A percentile compares a stretch with the other conserved stretches of the same genome.
phyloP scores from a whole-genome alignment of 2,888 invertebrate species.

The Tupiocoris notatus region DNA sequence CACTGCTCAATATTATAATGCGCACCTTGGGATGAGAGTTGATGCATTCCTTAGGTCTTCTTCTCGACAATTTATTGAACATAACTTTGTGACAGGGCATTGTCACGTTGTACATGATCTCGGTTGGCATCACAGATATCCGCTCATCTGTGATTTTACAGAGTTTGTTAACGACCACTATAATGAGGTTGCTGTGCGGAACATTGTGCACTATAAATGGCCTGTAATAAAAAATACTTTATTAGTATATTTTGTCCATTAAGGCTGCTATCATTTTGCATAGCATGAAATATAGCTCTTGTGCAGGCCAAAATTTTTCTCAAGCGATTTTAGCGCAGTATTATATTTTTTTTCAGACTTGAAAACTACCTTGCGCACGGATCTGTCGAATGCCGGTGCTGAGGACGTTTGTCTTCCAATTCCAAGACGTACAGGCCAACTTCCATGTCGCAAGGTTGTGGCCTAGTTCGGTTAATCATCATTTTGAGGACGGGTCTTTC shows the following conservation, averaged over 20 bases:
- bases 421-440: conserved; percentile 57
- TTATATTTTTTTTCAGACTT: not conserved
- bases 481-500: conserved; percentile 60
- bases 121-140: conserved; percentile 45
- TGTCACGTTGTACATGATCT: conserved; percentile 47
- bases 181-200: conserved; percentile 73
- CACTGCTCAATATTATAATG: too few species aligned
- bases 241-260: too few species aligned
- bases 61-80: conserved; percentile 63
- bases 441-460: conserved; percentile 82
- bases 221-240: conserved; percentile 52
- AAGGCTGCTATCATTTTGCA: not conserved
- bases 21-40: conserved; percentile 69
- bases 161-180: conserved; percentile 69
- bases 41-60: conserved; percentile 72
- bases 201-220: conserved; percentile 74
- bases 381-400: conserved; percentile 23
- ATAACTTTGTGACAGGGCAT: conserved; percentile 56
- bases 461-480: conserved; percentile 72
- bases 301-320: conserved; percentile 5
- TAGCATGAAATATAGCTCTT: conserved; percentile 12
- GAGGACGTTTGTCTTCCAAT: conserved; percentile 49
- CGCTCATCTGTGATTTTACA: conserved; percentile 52
- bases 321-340: not conserved
- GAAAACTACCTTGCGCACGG: conserved; percentile 23